Evolutionary conservation across 2,888 invertebrate species (phyloP), one percentile per base, ranked within the genome.

Genomic region (Noctuana brunneofusca): DNA sequence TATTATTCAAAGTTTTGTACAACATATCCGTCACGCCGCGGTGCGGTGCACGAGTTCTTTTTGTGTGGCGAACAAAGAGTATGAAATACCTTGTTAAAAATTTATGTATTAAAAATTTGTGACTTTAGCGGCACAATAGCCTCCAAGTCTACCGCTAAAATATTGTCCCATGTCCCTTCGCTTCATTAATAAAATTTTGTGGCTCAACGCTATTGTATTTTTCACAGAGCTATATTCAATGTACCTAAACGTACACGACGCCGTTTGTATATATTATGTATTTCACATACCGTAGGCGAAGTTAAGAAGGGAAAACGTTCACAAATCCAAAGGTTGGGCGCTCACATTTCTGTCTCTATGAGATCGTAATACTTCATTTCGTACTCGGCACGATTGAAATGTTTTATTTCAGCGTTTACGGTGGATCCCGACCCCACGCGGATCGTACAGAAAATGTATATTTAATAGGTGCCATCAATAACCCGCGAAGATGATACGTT

Each of bases 391-490:
- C 77, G 83, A 89, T 89, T 87, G 87, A 87, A 85, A 89, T 85
- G 85, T 88, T 87, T 87, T 88, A 88, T 86, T 83, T 83, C 79
- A 80, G 76, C 80, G 75, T 81, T 82, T 81, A 81, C 78, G 69
- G 73, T 72, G 75, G 81, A 80, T 76, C 75, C 73, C 73, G 74
- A 73, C 70, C 71, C 73, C 73, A 79, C 80, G 79, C 80, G 77
- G 79, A 76, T 77, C 74, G 71, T 74, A 69, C 73, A 75, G 81
- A 76, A 87, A 91, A 91, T 87, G 86, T 87, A 82, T 87, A 87
- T 91, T 91, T 92, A 90, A 92, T 92, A 86, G 89, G 78, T 77
- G 80, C 85, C 87, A 92, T 92, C 91, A 92, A 92, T 92, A 92
- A 92, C 90, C 79, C 72, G 78, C 72, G 78, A 82, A 86, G 83